A percentile compares a stretch with the other conserved stretches of the same genome.
Conservation (phyloP, 2,797 vertebrate species). For the Zalophus californianus region DNA sequence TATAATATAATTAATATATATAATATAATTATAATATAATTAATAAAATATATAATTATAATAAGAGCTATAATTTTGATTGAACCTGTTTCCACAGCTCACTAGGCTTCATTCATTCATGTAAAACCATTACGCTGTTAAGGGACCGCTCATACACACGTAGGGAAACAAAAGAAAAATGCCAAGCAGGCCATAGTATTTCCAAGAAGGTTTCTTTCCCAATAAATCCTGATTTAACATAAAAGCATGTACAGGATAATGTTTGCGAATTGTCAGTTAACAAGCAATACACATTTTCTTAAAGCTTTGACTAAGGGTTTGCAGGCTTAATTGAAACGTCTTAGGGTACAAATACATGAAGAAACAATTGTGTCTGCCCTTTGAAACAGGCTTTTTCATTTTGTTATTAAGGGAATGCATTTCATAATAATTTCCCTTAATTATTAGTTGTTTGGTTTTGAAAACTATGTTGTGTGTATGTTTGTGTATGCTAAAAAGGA, state of each 20-base stretch:
- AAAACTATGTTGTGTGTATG: not conserved
- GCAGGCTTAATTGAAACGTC: not conserved
- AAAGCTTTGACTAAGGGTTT: not conserved
- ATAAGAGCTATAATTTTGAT: not conserved
- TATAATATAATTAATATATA: too few species aligned
- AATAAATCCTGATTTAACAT: not conserved
- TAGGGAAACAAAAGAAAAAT: not conserved
- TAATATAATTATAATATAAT: too few species aligned
- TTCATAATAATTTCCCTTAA: not conserved
- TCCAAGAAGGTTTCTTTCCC: not conserved
- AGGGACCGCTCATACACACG: not conserved
- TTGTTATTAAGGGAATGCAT: not conserved
- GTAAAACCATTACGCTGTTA: not conserved
- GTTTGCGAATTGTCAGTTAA: not conserved
- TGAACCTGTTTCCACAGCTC: not conserved
- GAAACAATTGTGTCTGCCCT: not conserved
- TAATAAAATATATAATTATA: too few species aligned
- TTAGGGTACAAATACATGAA: not conserved
- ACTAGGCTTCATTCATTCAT: not conserved
- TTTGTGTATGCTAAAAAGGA: not conserved
- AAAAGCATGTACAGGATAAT: not conserved
- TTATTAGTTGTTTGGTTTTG: constrained; percentile 1
- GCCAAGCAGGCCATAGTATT: not conserved
- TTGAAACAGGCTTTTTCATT: not conserved
- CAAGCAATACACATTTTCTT: not conserved